Evolutionary conservation across 2,888 invertebrate genomes (phyloP).

Genomic region (Nomada ferruginata): DNA sequence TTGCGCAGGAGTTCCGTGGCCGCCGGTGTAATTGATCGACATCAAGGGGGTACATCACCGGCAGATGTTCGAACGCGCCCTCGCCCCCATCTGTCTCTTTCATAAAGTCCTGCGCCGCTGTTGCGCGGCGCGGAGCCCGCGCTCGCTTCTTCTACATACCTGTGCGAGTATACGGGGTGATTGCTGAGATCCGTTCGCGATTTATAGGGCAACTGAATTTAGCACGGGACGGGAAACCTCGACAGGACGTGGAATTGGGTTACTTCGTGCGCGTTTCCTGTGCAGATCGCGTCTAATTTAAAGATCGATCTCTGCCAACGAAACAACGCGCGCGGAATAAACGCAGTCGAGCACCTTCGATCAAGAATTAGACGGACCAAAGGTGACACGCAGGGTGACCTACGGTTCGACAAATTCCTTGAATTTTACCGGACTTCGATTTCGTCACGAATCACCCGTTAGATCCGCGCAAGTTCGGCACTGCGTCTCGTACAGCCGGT

Average conservation of each 20-base stretch:
- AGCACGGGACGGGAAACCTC: conserved; percentile 25
- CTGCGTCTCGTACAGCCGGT: conserved; percentile 47
- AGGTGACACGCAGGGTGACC: too few relatives aligned
- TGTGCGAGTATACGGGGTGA: conserved; percentile 55
- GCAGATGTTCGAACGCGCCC: conserved; percentile 79
- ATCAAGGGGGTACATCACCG: conserved; percentile 78
- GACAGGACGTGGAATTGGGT: conserved; percentile 40
- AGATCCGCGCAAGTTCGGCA: conserved; percentile 56
- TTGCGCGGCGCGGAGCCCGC: conserved; percentile 53
- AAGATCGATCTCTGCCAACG: too few relatives aligned
- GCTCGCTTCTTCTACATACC: conserved; percentile 47
- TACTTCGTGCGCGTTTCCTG: neutral
- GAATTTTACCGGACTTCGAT: neutral
- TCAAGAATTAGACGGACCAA: too few relatives aligned
- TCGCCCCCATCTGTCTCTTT: conserved; percentile 79
- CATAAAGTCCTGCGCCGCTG: conserved; percentile 63
- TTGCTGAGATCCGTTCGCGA: conserved; percentile 38
- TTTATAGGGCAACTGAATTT: conserved; percentile 43
- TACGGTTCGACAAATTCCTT: too few relatives aligned
- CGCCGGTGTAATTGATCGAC: conserved; percentile 77
- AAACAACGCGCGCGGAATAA: too few relatives aligned
- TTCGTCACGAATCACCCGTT: conserved; percentile 52
- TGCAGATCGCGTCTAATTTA: too few relatives aligned
- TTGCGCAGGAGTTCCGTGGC: conserved; percentile 46
- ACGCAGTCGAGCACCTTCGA: too few relatives aligned